These are phyloP conservation scores for Leptura quadrifasciata DNA, from an alignment of 2,888 invertebrate species.

Conservation along the genomic window DNA sequence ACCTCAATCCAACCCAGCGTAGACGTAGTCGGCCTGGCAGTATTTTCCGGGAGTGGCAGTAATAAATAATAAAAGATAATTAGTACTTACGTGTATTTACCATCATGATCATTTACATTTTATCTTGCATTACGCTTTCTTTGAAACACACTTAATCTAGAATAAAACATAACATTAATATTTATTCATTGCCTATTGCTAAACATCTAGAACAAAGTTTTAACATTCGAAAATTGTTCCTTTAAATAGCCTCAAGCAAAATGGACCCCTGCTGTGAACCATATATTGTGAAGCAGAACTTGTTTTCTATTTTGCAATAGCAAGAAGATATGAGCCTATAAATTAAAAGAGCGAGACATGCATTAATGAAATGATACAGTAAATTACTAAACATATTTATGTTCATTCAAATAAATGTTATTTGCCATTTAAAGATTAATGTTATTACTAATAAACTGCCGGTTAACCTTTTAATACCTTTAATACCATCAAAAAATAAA, in stretches of 20 bases:
- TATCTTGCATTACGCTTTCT: no score
- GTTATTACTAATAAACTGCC: slow-evolving; percentile 1
- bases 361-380: neutral
- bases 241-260: neutral
- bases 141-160: neutral
- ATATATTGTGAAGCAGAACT: neutral
- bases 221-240: slow-evolving; percentile 7
- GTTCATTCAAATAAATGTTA: neutral
- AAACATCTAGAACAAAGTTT: neutral
- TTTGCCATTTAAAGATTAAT: slow-evolving; percentile 4
- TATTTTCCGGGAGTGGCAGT: no score
- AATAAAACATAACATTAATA: neutral
- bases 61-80: no score
- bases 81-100: no score
- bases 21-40: no score
- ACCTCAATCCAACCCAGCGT: no score
- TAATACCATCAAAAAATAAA: neutral
- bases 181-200: neutral
- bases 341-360: neutral
- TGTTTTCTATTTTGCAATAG: slow-evolving; percentile 7
- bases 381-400: neutral
- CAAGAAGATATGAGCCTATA: neutral
- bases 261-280: neutral
- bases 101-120: no score
- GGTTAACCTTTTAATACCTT: neutral